A percentile compares a stretch with the other conserved stretches of the same genome.
Evolutionary conservation across 2,888 invertebrate species (phyloP).

Genomic region (Cheilosia grossa): DNA sequence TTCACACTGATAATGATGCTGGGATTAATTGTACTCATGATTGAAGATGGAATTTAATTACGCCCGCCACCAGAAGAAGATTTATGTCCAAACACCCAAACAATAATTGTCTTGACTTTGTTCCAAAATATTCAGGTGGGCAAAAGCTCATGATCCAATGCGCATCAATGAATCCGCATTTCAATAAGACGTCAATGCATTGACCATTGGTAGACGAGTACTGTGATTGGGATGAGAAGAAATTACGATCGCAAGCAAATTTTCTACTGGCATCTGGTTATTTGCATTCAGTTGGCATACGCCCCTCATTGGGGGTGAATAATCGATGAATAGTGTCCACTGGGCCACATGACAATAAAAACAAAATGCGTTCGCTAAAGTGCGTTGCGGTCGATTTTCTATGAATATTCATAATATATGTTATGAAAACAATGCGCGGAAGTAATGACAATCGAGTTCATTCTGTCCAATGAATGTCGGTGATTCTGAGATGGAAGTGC

Average conservation of each 20-base stretch:
- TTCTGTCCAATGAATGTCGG: too few relatives aligned
- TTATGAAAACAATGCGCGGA: neutral
- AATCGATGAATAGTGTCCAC: neutral
- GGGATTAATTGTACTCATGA: constrained; percentile 13
- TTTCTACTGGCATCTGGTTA: constrained; percentile 11
- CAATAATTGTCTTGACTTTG: neutral
- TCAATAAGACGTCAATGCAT: neutral
- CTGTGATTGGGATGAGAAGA: neutral
- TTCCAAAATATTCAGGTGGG: neutral
- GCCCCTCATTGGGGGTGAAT: constrained; percentile 1
- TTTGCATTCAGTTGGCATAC: constrained; percentile 13
- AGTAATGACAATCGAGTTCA: neutral
- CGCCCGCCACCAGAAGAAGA: neutral
- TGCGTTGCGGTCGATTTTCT: neutral
- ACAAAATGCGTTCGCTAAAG: neutral
- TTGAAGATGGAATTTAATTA: constrained; percentile 3
- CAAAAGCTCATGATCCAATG: neutral
- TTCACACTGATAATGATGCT: constrained; percentile 7
- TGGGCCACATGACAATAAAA: neutral
- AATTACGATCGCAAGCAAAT: constrained; percentile 5
- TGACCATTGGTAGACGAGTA: neutral
- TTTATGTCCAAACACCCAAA: neutral
- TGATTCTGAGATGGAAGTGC: too few relatives aligned
- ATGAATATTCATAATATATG: constrained; percentile 12
- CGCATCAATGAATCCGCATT: neutral